Conservation (phyloP, 1,140 invertebrate genomes). For the Trichogramma pretiosum region DNA sequence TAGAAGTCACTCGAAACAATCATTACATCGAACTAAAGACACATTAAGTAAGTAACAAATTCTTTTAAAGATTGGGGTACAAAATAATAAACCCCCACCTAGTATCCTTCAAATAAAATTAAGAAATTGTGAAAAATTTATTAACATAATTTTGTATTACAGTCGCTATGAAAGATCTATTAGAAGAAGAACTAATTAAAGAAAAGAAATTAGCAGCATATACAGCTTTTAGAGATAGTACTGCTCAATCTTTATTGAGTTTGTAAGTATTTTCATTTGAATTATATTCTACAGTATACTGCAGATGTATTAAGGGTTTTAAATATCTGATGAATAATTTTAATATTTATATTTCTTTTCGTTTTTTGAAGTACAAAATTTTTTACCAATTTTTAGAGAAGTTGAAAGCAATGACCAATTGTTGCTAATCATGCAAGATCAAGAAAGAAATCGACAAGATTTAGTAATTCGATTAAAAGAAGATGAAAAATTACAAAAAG, state of each 20-base stretch:
- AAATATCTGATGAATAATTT: slow-evolving; percentile 1
- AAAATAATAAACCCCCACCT: too few species aligned
- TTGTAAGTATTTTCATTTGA: slow-evolving; percentile 29
- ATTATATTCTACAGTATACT: background rate
- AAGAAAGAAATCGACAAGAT: slow-evolving; percentile 51
- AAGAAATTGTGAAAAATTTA: background rate
- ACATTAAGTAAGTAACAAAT: slow-evolving; percentile 33
- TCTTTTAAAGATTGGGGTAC: too few species aligned
- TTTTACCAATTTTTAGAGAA: slow-evolving; percentile 37
- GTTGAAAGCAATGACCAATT: slow-evolving; percentile 51
- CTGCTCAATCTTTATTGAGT: slow-evolving; percentile 49
- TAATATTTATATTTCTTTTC: too few species aligned
- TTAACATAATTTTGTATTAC: slow-evolving; percentile 29
- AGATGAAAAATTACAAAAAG: slow-evolving; percentile 64
- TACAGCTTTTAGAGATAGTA: slow-evolving; percentile 50
- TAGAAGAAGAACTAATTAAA: slow-evolving; percentile 54
- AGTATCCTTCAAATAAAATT: background rate
- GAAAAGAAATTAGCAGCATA: slow-evolving; percentile 51
- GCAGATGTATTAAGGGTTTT: background rate
- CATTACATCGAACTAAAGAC: slow-evolving; percentile 36
- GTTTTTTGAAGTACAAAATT: too few species aligned
- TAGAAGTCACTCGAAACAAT: slow-evolving; percentile 43
- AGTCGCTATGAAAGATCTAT: slow-evolving; percentile 57
- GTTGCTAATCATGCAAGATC: slow-evolving; percentile 50
- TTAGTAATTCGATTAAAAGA: slow-evolving; percentile 53